Percentiles rank a stretch among this genome's conserved stretches.
phyloP scores from a whole-genome alignment of 2,113 vertebrate species.

The Vidua chalybeata region DNA sequence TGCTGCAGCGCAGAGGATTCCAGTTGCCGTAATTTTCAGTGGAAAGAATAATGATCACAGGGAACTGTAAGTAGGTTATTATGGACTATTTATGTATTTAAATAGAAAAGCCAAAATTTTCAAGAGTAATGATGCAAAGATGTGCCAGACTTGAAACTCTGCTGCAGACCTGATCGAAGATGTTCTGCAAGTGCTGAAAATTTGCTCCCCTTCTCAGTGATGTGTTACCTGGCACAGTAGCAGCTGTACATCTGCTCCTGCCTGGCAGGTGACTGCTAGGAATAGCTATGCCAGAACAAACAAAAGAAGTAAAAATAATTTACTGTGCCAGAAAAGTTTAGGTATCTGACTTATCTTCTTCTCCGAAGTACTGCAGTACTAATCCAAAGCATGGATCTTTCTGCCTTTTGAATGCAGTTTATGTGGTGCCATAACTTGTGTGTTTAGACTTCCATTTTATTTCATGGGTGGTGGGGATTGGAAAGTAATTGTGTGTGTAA shows the following conservation, averaged over 20 bases:
- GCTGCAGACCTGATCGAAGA: background rate
- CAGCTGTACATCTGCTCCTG: background rate
- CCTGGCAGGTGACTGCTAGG: background rate
- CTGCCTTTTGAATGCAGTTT: background rate
- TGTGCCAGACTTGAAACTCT: background rate
- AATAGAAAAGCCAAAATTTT: background rate
- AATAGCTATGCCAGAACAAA: background rate
- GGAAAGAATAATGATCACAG: slow-evolving; percentile 15
- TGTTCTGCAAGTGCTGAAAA: background rate
- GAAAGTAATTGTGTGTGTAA: background rate
- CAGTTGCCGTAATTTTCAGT: slow-evolving; percentile 26
- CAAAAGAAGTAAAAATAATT: background rate
- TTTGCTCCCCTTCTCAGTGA: background rate
- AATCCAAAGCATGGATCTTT: background rate
- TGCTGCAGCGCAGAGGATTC: slow-evolving; percentile 22
- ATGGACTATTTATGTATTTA: background rate
- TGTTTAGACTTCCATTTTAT: background rate
- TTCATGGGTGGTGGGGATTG: accelerated
- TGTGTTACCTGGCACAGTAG: background rate
- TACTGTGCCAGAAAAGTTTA: background rate
- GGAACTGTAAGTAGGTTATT: slow-evolving; percentile 11
- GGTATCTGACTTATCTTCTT: background rate
- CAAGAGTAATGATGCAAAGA: background rate
- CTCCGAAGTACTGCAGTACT: background rate
- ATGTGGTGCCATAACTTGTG: background rate